A percentile compares a stretch with the other conserved stretches of the same genome.
phyloP scores from a whole-genome alignment of 2,113 vertebrate genomes.

The Kryptolebias marmoratus region DNA sequence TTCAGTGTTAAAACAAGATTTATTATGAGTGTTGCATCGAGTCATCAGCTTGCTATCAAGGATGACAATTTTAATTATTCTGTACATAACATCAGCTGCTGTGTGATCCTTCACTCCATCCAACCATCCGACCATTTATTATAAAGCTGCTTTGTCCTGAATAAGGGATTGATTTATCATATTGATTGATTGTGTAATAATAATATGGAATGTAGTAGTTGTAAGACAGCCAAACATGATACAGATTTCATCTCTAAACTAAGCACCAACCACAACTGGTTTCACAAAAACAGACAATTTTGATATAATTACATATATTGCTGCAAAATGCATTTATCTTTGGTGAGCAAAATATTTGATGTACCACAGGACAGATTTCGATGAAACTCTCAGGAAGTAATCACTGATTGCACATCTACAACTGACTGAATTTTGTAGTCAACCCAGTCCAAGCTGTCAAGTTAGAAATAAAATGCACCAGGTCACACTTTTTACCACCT shows the following conservation, averaged over 20 bases:
- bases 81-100: background rate
- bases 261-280: no score
- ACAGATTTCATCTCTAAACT: no score
- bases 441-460: background rate
- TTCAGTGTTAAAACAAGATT: constrained; percentile 2
- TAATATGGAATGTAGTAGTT: background rate
- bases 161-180: background rate
- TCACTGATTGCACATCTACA: no score
- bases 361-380: no score
- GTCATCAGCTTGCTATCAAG: constrained; percentile 5
- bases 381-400: no score
- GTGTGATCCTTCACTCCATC: background rate
- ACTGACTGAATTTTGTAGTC: background rate
- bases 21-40: constrained; percentile 1
- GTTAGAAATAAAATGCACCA: background rate
- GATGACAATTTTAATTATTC: constrained; percentile 4
- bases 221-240: background rate
- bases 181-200: background rate
- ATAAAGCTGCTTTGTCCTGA: background rate
- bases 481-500: no score
- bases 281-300: no score
- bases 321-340: no score
- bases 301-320: no score
- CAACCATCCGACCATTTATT: background rate
- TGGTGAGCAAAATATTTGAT: no score